A percentile compares a stretch with the other conserved stretches of the same genome.
These are phyloP conservation scores for Rhinoraja longicauda DNA, from an alignment of 2,797 vertebrate genomes.

Conservation along the genomic window DNA sequence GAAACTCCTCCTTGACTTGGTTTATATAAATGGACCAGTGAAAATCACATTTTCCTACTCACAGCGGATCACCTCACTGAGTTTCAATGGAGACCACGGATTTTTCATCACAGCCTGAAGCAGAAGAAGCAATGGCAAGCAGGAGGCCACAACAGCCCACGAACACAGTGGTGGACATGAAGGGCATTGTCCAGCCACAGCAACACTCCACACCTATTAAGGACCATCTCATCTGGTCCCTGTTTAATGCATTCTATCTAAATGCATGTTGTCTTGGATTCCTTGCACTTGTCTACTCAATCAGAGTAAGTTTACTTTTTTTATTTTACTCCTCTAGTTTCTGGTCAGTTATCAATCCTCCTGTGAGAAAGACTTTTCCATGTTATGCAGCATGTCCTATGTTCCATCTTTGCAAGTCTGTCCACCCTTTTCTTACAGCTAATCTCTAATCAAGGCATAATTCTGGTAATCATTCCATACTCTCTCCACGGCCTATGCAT, in stretches of 20 bases:
- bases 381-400: too few species aligned
- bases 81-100: background rate
- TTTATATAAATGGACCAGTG: background rate
- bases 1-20: background rate
- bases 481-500: too few species aligned
- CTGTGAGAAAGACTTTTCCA: background rate
- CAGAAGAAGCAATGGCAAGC: background rate
- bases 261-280: constrained; percentile 32
- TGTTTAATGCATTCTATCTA: constrained; percentile 19
- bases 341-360: background rate
- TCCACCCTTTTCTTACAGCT: too few species aligned
- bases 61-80: background rate
- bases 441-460: too few species aligned
- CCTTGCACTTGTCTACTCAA: constrained; percentile 12
- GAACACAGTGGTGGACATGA: background rate
- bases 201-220: background rate
- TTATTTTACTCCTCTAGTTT: background rate
- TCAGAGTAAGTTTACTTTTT: constrained; percentile 2
- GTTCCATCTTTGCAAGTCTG: too few species aligned
- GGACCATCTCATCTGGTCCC: constrained; percentile 27
- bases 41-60: background rate
- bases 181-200: background rate
- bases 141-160: background rate
- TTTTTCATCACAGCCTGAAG: background rate
- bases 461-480: too few species aligned